A percentile compares a stretch with the other conserved stretches of the same genome.
phyloP scores from a whole-genome alignment of 1,140 invertebrate genomes.

The Adelges cooleyi region DNA sequence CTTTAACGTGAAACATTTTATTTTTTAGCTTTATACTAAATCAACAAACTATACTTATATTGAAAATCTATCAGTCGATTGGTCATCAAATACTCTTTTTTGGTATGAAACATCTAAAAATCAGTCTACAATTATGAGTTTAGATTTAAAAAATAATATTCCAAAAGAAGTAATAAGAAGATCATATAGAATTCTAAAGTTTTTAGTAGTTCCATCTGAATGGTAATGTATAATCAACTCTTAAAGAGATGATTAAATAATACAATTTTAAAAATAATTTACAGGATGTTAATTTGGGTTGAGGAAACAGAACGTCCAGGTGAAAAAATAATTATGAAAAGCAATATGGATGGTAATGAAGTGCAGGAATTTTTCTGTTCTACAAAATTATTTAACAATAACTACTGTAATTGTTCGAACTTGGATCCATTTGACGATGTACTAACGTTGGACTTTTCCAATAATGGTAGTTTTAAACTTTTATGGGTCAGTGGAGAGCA shows the following conservation, averaged over 20 bases:
- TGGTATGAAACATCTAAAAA: constrained; percentile 12
- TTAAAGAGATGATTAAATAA: not conserved
- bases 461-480: constrained; percentile 45
- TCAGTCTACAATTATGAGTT: constrained; percentile 2
- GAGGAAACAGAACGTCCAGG: constrained; percentile 43
- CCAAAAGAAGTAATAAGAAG: not conserved
- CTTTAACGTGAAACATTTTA: no score
- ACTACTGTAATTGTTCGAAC: constrained; percentile 46
- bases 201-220: not conserved
- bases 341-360: constrained; percentile 45
- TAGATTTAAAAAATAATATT: not conserved
- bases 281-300: constrained; percentile 61
- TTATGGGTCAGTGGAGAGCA: constrained; percentile 52
- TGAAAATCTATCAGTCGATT: constrained; percentile 29
- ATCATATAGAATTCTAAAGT: not conserved
- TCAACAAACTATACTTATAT: not conserved
- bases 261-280: constrained; percentile 33
- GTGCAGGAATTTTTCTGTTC: constrained; percentile 47
- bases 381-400: not conserved
- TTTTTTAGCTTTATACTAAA: constrained; percentile 5
- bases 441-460: constrained; percentile 54
- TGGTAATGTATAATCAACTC: not conserved
- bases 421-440: constrained; percentile 46
- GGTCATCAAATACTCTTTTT: constrained; percentile 21
- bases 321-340: constrained; percentile 48